Percentiles rank a stretch among this genome's conserved stretches.
Conservation (phyloP, 2,888 invertebrate species). For the Dynastes hyllus region DNA sequence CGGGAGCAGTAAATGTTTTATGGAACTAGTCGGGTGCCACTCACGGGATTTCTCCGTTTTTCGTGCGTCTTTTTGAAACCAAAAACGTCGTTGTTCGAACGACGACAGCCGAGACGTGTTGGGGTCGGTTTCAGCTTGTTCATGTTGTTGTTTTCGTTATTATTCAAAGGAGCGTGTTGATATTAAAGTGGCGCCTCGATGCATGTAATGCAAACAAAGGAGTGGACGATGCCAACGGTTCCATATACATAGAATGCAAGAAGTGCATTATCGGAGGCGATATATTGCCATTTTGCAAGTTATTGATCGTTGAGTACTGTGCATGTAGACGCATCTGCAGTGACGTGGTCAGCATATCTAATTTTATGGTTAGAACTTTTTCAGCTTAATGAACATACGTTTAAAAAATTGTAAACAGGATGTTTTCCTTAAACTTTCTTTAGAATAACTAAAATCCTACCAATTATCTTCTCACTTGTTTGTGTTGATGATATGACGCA, state of each 20-base stretch:
- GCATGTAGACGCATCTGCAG: too few relatives aligned
- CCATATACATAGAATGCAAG: not conserved
- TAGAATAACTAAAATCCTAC: too few relatives aligned
- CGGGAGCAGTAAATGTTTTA: constrained; percentile 22
- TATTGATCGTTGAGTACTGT: too few relatives aligned
- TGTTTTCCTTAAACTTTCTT: too few relatives aligned
- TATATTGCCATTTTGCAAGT: too few relatives aligned
- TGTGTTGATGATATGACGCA: too few relatives aligned
- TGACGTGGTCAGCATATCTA: too few relatives aligned
- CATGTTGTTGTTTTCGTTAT: not conserved
- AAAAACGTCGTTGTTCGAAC: not conserved
- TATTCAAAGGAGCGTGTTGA: not conserved
- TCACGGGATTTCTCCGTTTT: not conserved
- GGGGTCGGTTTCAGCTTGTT: too few relatives aligned
- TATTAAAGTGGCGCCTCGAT: constrained; percentile 20
- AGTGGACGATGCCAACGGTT: not conserved
- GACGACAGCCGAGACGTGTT: not conserved
- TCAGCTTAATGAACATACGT: too few relatives aligned
- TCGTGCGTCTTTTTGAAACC: not conserved
- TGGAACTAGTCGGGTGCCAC: constrained; percentile 11
- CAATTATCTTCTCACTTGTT: too few relatives aligned
- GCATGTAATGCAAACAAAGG: constrained; percentile 6
- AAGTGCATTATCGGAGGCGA: not conserved
- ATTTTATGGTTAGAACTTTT: too few relatives aligned
- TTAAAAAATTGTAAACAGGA: too few relatives aligned